Conservation (phyloP, 2,113 vertebrate genomes). For the Mixornis gularis region DNA sequence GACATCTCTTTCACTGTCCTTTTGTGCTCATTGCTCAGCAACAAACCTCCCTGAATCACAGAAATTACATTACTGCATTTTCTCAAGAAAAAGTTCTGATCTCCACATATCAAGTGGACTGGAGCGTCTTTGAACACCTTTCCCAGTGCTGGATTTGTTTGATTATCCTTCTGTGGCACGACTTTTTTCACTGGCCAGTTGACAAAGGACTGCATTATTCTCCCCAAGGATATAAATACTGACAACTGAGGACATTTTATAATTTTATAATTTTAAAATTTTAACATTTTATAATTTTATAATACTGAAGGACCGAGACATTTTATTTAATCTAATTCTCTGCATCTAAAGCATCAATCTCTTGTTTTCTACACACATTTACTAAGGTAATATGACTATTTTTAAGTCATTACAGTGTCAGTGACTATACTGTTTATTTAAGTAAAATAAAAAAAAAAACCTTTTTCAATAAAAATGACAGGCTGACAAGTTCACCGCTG, state of each 20-base stretch:
- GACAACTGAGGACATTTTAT: too few relatives aligned
- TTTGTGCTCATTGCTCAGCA: background rate
- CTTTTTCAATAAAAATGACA: background rate
- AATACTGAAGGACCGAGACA: accelerated
- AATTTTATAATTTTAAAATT: too few relatives aligned
- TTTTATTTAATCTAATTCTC: background rate
- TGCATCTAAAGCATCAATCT: background rate
- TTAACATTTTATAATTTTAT: too few relatives aligned
- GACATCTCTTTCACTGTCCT: background rate
- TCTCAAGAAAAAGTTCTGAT: background rate
- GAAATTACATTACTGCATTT: background rate
- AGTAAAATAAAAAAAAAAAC: background rate
- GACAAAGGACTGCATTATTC: background rate
- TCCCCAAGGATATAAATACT: background rate
- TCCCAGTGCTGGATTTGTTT: background rate
- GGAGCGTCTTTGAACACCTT: accelerated
- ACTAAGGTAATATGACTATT: background rate
- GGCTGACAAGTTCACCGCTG: background rate
- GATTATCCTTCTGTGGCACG: background rate
- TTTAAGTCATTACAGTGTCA: background rate
- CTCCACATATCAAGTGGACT: background rate
- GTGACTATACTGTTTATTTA: background rate
- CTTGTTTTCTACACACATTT: background rate
- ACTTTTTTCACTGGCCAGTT: background rate
- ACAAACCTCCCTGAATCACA: background rate